Conservation (phyloP, 1,140 invertebrate genomes). For the Anthonomus grandis region DNA sequence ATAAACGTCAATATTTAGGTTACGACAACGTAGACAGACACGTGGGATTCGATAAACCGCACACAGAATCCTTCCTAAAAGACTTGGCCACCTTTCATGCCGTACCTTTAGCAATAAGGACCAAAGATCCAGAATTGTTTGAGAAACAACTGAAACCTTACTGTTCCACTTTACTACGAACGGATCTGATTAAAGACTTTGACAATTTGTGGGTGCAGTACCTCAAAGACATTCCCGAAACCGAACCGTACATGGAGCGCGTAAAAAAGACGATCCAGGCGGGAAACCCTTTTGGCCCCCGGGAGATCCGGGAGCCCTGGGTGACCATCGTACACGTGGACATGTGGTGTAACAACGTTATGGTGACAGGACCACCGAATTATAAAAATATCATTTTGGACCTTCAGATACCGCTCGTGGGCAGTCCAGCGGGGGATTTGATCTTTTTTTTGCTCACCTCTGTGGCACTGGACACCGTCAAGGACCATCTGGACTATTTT, state of each 20-base stretch:
- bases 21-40: conserved; percentile 50
- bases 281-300: neutral
- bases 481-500: conserved; percentile 47
- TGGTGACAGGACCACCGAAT: conserved; percentile 46
- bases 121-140: conserved; percentile 50
- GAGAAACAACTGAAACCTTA: conserved; percentile 42
- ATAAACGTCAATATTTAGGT: conserved; percentile 22
- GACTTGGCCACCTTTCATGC: conserved; percentile 55
- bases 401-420: conserved; percentile 9
- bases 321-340: conserved; percentile 55
- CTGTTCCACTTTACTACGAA: conserved; percentile 25
- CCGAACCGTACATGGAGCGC: conserved; percentile 4
- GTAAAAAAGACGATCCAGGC: neutral
- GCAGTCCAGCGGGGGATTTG: conserved; percentile 53
- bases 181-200: no score
- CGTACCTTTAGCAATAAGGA: conserved; percentile 50
- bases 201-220: neutral
- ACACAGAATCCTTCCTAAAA: conserved; percentile 44
- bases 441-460: conserved; percentile 55
- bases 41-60: conserved; percentile 50
- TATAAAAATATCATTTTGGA: conserved; percentile 16
- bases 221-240: conserved; percentile 12
- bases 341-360: conserved; percentile 61
- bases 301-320: conserved; percentile 47
- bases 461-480: conserved; percentile 39